Evolutionary conservation across 1,140 invertebrate species (phyloP).

Genomic region (Apolygus lucorum): DNA sequence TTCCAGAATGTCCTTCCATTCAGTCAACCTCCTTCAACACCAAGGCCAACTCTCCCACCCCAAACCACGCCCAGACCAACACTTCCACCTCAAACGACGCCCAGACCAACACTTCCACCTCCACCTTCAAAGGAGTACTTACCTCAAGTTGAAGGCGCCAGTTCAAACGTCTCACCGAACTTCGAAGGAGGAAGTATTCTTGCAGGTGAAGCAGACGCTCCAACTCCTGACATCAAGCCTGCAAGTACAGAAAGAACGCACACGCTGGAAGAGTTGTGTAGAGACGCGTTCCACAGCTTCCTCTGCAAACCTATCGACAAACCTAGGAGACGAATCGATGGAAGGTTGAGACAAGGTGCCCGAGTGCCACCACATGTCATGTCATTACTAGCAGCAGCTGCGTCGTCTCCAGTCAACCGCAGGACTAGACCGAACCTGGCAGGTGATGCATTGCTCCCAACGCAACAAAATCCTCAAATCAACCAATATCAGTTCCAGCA

Average conservation of each 20-base stretch:
- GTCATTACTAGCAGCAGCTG: conserved; percentile 7
- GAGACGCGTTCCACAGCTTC: conserved; percentile 31
- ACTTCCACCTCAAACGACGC: too few species aligned
- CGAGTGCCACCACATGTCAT: conserved; percentile 24
- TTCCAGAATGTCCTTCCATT: neutral
- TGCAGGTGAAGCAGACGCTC: neutral
- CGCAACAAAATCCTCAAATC: neutral
- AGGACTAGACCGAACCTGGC: too few species aligned
- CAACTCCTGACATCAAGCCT: neutral
- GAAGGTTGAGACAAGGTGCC: conserved; percentile 25
- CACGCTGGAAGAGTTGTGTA: conserved; percentile 28
- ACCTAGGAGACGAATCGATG: conserved; percentile 25
- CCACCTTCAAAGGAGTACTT: conserved; percentile 5
- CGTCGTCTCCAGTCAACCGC: too few species aligned
- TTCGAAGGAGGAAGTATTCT: neutral
- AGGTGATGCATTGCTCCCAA: neutral
- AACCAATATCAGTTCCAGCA: neutral
- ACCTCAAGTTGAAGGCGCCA: neutral
- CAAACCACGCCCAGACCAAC: neutral
- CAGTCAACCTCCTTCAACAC: neutral
- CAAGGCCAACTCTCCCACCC: neutral
- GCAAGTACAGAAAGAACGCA: conserved; percentile 10
- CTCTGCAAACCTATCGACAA: conserved; percentile 27
- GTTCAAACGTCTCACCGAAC: conserved; percentile 12
- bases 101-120: neutral